Evolutionary conservation across 2,797 vertebrate species (phyloP).

Genomic region (Spinus pinus): DNA sequence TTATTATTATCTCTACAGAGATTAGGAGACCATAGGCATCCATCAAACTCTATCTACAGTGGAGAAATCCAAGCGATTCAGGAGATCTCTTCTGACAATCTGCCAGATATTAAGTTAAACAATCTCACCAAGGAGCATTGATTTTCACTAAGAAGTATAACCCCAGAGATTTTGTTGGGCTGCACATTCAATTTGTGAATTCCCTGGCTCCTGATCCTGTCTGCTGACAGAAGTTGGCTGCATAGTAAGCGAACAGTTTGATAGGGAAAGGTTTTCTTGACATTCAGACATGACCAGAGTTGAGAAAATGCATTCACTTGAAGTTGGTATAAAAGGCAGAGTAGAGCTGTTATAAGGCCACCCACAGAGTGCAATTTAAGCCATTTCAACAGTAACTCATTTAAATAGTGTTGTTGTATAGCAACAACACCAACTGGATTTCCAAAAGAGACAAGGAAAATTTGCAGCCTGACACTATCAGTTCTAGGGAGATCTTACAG

Average conservation of each 20-base stretch:
- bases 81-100: neutral
- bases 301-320: neutral
- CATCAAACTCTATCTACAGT: neutral
- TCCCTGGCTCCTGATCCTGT: neutral
- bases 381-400: slow-evolving; percentile 14
- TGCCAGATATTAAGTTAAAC: neutral
- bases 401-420: neutral
- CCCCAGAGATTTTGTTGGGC: neutral
- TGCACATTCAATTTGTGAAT: neutral
- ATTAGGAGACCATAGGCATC: neutral
- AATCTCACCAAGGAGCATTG: neutral
- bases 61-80: neutral
- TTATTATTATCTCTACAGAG: neutral
- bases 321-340: neutral
- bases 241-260: neutral
- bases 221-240: neutral
- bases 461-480: neutral
- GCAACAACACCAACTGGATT: slow-evolving; percentile 2
- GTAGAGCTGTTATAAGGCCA: neutral
- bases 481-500: neutral
- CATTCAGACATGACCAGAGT: neutral
- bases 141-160: neutral
- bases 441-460: neutral
- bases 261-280: neutral
- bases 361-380: neutral